Evolutionary conservation across 2,113 vertebrate species (phyloP), one percentile per base, ranked within the genome.

Genomic region (Epinephelus lanceolatus): DNA sequence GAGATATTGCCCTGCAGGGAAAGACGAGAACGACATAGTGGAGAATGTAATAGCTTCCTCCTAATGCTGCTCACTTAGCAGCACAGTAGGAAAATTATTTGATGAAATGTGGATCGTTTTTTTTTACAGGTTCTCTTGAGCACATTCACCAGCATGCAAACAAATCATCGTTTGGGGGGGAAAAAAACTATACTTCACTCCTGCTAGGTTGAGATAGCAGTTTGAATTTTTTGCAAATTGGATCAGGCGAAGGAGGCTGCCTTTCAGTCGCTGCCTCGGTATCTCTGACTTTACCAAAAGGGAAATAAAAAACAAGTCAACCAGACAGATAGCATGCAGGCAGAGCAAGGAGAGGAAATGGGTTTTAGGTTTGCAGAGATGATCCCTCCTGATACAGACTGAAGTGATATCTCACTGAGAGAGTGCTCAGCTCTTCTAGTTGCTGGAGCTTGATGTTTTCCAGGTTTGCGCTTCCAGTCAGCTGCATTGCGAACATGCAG

Each of bases 341-440:
- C 49, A 33, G 19, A 62, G 62, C 52, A 75, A 55, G 27, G 67
- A 75, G n/a, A 66, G 69, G 47, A 88, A 87, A 87, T 81, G 53
- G 67, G 19, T 84, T 89, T 79, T 63, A 65, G 75, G 70, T 77
- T 59, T 67, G 77, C 47, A 73, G 37, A 76, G 75, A 70, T 87
- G 68, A 86, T 79, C 59, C 68, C 49, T 78, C 63, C 63, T 53
- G 77, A 77, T 86, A 79, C 11, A 27, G 25, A 76, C 19, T 80
- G 30, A 79, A 81, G 76, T 80, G 81, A 82, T 80, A 72, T 57
- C 51, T 85, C 77, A 55, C 66, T 62, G 80, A 80, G 74, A 68
- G 81, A 37, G 13, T n/a, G 57, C 57, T 83, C 1, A 0, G 80
- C 81, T 45, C 14, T 3, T 60, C 2, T 60, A 40, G 27, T n/a